Percentiles rank a stretch among this genome's conserved stretches.
Conservation (phyloP, 2,888 invertebrate species). For the Chironomus riparius region DNA sequence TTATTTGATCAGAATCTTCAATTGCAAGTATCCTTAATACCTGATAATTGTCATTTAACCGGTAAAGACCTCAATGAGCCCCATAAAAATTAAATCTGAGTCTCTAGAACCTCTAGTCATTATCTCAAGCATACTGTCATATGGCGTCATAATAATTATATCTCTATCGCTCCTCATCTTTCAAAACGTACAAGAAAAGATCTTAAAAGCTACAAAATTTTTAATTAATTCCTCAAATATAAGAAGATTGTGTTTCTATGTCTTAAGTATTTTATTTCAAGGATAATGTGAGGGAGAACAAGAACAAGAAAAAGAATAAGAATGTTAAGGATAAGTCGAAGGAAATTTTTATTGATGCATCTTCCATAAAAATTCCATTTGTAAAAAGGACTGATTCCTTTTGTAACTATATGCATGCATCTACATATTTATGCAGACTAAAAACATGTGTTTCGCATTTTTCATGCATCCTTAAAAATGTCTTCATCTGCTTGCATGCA, state of each 20-base stretch:
- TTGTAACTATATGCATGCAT: neutral
- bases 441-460: conserved; percentile 26
- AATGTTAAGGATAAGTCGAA: neutral
- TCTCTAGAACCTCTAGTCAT: no score
- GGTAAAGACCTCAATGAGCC: no score
- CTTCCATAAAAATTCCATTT: conserved; percentile 8
- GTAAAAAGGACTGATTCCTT: neutral
- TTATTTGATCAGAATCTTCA: no score
- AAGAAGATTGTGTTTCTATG: no score
- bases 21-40: no score
- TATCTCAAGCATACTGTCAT: no score
- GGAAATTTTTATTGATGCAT: neutral
- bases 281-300: neutral
- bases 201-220: neutral
- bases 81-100: no score
- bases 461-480: conserved; percentile 24
- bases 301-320: neutral
- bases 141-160: no score
- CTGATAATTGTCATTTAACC: no score
- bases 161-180: no score
- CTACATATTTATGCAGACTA: neutral
- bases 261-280: neutral
- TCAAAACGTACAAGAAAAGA: no score
- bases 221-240: neutral
- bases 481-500: conserved; percentile 23